Evolutionary conservation across 2,888 invertebrate species (phyloP).

Genomic region (Zele albiditarsus): DNA sequence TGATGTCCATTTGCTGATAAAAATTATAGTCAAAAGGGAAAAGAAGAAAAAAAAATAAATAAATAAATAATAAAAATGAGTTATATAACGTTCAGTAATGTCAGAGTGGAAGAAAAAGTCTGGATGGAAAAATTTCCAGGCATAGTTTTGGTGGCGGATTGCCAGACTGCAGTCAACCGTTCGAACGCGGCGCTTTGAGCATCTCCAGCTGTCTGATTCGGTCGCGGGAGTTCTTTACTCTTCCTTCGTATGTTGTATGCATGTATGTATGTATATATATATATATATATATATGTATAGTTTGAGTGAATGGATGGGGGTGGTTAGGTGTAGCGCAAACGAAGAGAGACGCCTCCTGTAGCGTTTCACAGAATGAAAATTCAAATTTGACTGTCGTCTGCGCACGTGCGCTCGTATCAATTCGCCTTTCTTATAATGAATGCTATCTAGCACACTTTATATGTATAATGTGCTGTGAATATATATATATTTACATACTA

Average conservation of each 20-base stretch:
- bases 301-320: slow-evolving; percentile 49
- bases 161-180: slow-evolving; percentile 51
- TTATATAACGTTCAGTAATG: slow-evolving; percentile 19
- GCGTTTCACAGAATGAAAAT: slow-evolving; percentile 52
- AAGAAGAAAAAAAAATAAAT: background rate
- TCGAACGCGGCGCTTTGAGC: slow-evolving; percentile 50
- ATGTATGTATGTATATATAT: too few relatives aligned
- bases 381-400: slow-evolving; percentile 51
- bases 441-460: slow-evolving; percentile 2
- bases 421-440: slow-evolving; percentile 6
- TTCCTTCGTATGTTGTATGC: slow-evolving; percentile 34
- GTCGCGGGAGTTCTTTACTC: slow-evolving; percentile 48
- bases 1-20: too few relatives aligned
- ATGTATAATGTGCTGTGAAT: slow-evolving; percentile 19
- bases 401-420: slow-evolving; percentile 5
- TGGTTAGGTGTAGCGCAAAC: background rate
- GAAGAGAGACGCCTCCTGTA: slow-evolving; percentile 41
- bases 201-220: slow-evolving; percentile 47
- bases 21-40: too few relatives aligned
- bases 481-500: background rate
- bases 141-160: slow-evolving; percentile 47
- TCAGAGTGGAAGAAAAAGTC: slow-evolving; percentile 23
- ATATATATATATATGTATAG: slow-evolving; percentile 35
- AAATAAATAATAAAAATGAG: background rate
- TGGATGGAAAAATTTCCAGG: slow-evolving; percentile 14